Evolutionary conservation across 2,888 invertebrate species (phyloP), one percentile per base, ranked within the genome.

Genomic region (Xestoiulus laeticollis): DNA sequence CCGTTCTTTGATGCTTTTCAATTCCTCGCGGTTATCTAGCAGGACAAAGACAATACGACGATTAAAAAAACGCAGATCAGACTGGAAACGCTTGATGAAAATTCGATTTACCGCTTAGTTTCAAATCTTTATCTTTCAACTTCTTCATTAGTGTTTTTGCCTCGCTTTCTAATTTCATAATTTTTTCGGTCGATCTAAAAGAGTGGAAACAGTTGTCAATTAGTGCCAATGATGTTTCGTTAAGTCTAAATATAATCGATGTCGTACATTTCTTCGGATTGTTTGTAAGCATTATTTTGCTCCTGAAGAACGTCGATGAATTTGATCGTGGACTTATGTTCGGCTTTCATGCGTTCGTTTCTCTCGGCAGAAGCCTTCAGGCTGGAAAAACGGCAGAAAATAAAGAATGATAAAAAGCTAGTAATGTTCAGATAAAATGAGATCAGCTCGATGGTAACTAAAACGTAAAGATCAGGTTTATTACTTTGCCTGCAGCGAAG

Each of bases 231-330:
- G 1, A 85, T 22, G 16, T 82, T n/a, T 16, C 14, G 38, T 85
- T 12, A 85, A 44, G 10, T 2, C n/a, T 14, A 85, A 19, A 85
- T 12, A 14, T 33, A 33, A 85, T 38, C 32, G 14, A 12, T 12
- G 16, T 43, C 87, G 44, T n/a, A 87, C 87, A 2, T 3, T 87
- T 83, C 87, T 87, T 87, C 82, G 14, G 82, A 38, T 48, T 84
- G 87, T 32, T 87, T 87, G 19, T 84, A 87, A 10, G 2, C 26
- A 14, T 87, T 32, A 38, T 85, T 53, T 38, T 84, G 87, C 16
- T 84, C 33, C 30, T 87, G 87, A 16, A 87, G 44, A 10, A 87
- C 84, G 12, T n/a, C 53, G n/a, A 44, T 87, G 44, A 87, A 48
- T 33, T 87, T 84, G 12, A 84, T 32, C 12, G 32, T 44, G 14